These are phyloP conservation scores for Agrilus biguttatus DNA, from an alignment of 2,888 invertebrate genomes.

Conservation along the genomic window DNA sequence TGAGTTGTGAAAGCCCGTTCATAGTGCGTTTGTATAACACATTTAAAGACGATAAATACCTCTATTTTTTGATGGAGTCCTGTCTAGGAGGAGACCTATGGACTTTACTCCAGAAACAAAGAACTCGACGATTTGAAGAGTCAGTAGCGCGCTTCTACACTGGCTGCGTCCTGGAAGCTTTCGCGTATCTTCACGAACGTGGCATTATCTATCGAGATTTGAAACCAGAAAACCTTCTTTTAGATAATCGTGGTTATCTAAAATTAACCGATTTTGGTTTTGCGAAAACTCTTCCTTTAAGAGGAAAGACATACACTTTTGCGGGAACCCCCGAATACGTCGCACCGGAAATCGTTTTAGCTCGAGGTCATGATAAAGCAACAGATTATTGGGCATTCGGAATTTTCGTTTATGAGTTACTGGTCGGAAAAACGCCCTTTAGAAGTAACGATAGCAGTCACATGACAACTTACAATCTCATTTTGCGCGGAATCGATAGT, in stretches of 20 bases:
- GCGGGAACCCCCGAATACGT: conserved; percentile 90
- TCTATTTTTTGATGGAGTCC: conserved; percentile 91
- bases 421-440: conserved; percentile 83
- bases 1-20: conserved; percentile 65
- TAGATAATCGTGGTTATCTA: conserved; percentile 72
- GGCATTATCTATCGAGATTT: conserved; percentile 72
- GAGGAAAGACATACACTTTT: conserved; percentile 85
- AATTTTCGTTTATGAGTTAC: conserved; percentile 72
- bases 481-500: conserved; percentile 79
- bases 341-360: conserved; percentile 81
- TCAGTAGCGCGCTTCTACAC: conserved; percentile 74
- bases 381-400: conserved; percentile 94
- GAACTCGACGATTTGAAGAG: conserved; percentile 60
- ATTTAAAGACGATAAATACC: conserved; percentile 79
- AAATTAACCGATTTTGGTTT: conserved; percentile 94
- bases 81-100: conserved; percentile 92
- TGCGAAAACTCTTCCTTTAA: conserved; percentile 67
- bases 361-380: conserved; percentile 68
- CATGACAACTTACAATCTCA: conserved; percentile 88
- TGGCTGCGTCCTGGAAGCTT: conserved; percentile 85
- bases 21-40: conserved; percentile 69
- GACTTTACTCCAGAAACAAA: conserved; percentile 78
- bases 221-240: conserved; percentile 87
- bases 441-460: conserved; percentile 77
- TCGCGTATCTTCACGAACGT: conserved; percentile 75